Conservation (phyloP, 2,797 vertebrate genomes). For the Tachyglossus aculeatus region DNA sequence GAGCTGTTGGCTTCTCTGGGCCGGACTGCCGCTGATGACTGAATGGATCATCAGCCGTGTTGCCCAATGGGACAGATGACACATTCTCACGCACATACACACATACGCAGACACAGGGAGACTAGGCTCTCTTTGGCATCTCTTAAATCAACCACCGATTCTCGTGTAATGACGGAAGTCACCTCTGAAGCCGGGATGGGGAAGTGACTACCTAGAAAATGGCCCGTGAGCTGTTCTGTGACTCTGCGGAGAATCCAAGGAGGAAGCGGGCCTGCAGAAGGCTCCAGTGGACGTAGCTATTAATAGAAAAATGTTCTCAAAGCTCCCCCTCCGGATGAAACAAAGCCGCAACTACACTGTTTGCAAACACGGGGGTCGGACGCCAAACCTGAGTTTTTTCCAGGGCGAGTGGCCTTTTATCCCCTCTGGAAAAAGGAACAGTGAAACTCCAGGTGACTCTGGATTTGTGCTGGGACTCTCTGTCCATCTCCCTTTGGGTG, state of each 20-base stretch:
- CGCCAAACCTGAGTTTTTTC: slow-evolving; percentile 18
- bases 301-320: slow-evolving; percentile 70
- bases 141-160: background rate
- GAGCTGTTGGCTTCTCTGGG: slow-evolving; percentile 15
- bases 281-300: slow-evolving; percentile 63
- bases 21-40: background rate
- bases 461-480: too few species aligned
- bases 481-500: too few species aligned
- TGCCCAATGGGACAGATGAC: too few species aligned
- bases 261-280: slow-evolving; percentile 74
- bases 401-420: slow-evolving; percentile 2
- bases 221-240: slow-evolving; percentile 67
- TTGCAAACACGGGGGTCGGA: slow-evolving; percentile 7
- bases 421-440: background rate
- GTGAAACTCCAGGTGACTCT: too few species aligned
- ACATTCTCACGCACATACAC: background rate
- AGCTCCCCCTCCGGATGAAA: slow-evolving; percentile 40
- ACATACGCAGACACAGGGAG: background rate
- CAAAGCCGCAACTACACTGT: slow-evolving; percentile 46
- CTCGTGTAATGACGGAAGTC: slow-evolving; percentile 17
- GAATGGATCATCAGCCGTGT: background rate
- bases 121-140: background rate
- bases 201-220: slow-evolving; percentile 50
- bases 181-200: slow-evolving; percentile 36
- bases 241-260: slow-evolving; percentile 70